Evolutionary conservation across 1,140 invertebrate genomes (phyloP).

Genomic region (Bombus terrestris): DNA sequence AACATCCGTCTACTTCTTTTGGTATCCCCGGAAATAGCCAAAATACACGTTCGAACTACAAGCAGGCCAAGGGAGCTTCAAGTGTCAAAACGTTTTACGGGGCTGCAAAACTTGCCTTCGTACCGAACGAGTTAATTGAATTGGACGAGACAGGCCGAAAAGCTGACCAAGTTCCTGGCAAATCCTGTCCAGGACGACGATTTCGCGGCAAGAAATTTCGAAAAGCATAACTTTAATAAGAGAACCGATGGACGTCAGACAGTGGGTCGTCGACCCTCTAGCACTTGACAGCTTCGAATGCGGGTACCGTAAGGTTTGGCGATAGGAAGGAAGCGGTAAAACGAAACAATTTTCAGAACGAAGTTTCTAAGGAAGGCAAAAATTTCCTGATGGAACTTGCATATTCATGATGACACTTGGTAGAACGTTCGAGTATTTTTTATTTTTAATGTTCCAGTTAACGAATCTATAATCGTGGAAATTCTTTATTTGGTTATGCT

Average conservation of each 20-base stretch:
- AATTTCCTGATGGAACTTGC: not conserved
- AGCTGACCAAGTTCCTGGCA: constrained; percentile 12
- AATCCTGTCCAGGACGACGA: not conserved
- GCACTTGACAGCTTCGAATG: not conserved
- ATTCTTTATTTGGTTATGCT: no score
- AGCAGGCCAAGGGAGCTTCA: not conserved
- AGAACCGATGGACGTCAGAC: not conserved
- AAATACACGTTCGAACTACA: not conserved
- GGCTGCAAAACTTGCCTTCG: no score
- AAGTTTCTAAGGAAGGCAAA: no score
- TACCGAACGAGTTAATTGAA: not conserved
- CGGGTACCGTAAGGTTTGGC: not conserved
- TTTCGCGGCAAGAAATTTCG: constrained; percentile 24
- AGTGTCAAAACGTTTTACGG: not conserved
- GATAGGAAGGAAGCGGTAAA: not conserved
- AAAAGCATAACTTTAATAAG: constrained; percentile 17
- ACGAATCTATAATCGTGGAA: not conserved
- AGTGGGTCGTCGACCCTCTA: not conserved
- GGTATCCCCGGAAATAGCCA: not conserved
- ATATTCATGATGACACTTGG: not conserved
- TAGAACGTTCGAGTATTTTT: not conserved
- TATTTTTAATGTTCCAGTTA: not conserved
- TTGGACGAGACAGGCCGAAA: constrained; percentile 20
- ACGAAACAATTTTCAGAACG: no score
- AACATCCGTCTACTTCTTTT: not conserved